A percentile compares a stretch with the other conserved stretches of the same genome.
Evolutionary conservation across 92 coral and sea anemone species (phyloP).

Genomic region (Ricordea florida): DNA sequence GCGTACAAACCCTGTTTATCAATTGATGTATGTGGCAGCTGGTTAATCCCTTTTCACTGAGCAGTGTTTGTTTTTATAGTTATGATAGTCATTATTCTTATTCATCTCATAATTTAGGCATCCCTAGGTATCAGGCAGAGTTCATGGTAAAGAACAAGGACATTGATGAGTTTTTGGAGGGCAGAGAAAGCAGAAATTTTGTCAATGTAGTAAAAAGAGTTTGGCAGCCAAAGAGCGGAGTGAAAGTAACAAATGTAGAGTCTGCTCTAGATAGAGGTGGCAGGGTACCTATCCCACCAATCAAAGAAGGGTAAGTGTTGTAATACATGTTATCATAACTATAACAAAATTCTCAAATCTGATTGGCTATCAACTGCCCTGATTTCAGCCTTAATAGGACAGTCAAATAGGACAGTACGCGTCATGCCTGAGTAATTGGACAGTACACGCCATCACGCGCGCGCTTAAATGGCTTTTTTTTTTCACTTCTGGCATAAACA

Average conservation of each 20-base stretch:
- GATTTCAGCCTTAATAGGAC: too few species aligned
- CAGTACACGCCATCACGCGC: too few species aligned
- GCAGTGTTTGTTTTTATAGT: not conserved
- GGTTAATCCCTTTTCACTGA: too few species aligned
- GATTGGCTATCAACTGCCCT: not conserved
- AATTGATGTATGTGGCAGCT: too few species aligned
- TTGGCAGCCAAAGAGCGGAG: conserved; percentile 56
- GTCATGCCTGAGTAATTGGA: too few species aligned
- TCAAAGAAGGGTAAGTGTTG: conserved; percentile 67
- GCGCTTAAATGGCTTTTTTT: too few species aligned
- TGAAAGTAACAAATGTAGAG: conserved; percentile 64
- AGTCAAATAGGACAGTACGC: too few species aligned
- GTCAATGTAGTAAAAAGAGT: conserved; percentile 40
- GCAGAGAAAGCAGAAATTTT: conserved; percentile 40
- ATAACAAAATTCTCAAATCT: too few species aligned
- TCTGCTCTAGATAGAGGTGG: conserved; percentile 80
- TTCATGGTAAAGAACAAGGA: conserved; percentile 59
- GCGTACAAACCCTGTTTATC: too few species aligned
- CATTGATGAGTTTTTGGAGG: conserved; percentile 51
- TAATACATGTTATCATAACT: too few species aligned
- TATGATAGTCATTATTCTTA: not conserved
- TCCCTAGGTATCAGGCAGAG: conserved; percentile 77
- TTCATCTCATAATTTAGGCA: conserved; percentile 28
- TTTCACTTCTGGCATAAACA: too few species aligned
- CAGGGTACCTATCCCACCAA: conserved; percentile 83